Evolutionary conservation across 2,113 vertebrate genomes (phyloP).

Genomic region (Micromys minutus): DNA sequence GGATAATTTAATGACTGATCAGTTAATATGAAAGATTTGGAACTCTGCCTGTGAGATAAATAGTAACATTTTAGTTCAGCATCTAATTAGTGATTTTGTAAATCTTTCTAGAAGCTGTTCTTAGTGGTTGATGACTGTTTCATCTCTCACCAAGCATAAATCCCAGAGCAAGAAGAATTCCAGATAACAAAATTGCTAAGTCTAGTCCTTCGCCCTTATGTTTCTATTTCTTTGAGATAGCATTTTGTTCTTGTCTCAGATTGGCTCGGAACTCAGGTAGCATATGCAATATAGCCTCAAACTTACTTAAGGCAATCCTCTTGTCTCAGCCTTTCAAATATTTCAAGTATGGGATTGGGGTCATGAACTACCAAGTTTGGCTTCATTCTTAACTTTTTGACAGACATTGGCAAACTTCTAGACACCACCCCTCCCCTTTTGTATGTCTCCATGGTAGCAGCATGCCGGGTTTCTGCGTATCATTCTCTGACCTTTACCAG

Average conservation of each 20-base stretch:
- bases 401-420: neutral
- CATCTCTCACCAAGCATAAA: neutral
- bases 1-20: neutral
- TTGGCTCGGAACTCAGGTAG: neutral
- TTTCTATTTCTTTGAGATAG: neutral
- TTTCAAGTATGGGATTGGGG: neutral
- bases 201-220: neutral
- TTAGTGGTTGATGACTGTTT: neutral
- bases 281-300: neutral
- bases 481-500: neutral
- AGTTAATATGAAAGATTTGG: neutral
- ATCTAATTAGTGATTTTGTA: neutral
- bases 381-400: conserved; percentile 19
- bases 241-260: neutral
- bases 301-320: neutral
- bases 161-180: conserved; percentile 13
- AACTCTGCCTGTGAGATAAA: neutral
- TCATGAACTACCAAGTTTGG: neutral
- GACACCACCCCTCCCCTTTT: neutral
- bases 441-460: neutral
- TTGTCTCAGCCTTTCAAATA: neutral
- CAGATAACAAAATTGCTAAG: neutral
- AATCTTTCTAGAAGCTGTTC: neutral
- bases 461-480: neutral
- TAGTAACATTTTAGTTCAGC: neutral